A percentile compares a stretch with the other conserved stretches of the same genome.
phyloP scores from a whole-genome alignment of 2,797 vertebrate genomes.

The Adrianichthys oophorus region DNA sequence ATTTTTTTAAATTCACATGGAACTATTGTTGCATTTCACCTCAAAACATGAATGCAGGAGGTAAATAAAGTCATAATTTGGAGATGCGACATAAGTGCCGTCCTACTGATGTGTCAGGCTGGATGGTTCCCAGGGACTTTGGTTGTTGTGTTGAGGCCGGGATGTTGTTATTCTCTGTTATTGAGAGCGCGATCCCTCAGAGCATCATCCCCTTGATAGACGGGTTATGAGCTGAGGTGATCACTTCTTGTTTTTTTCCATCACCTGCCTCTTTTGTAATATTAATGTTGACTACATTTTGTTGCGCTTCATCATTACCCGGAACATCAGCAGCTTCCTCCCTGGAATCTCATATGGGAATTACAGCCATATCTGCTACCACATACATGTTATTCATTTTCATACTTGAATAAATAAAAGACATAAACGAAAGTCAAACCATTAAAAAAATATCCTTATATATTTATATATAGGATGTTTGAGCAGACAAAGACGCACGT shows the following conservation, averaged over 20 bases:
- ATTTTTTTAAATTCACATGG: too few species aligned
- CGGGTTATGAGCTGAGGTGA: constrained; percentile 42
- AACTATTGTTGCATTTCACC: too few species aligned
- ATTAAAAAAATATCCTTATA: constrained; percentile 5
- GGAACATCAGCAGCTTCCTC: background rate
- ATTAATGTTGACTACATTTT: constrained; percentile 12
- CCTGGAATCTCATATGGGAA: constrained; percentile 6
- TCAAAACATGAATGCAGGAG: background rate
- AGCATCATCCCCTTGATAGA: constrained; percentile 53
- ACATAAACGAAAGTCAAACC: constrained; percentile 15
- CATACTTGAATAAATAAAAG: constrained; percentile 25
- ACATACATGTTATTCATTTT: constrained; percentile 22
- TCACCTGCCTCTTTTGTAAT: constrained; percentile 6
- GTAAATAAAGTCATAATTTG: constrained; percentile 2
- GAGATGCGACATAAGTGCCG: background rate
- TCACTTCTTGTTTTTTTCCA: constrained; percentile 36
- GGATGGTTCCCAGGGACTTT: constrained; percentile 39
- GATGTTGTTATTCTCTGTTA: constrained; percentile 60
- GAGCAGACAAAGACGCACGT: constrained; percentile 19
- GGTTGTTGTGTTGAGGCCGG: constrained; percentile 48
- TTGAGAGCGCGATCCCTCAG: constrained; percentile 37
- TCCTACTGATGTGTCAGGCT: constrained; percentile 16
- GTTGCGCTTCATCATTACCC: constrained; percentile 14
- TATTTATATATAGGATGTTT: background rate
- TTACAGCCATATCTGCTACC: constrained; percentile 15